Evolutionary conservation across 1,140 invertebrate genomes (phyloP).

Genomic region (Bradynema listronoti): DNA sequence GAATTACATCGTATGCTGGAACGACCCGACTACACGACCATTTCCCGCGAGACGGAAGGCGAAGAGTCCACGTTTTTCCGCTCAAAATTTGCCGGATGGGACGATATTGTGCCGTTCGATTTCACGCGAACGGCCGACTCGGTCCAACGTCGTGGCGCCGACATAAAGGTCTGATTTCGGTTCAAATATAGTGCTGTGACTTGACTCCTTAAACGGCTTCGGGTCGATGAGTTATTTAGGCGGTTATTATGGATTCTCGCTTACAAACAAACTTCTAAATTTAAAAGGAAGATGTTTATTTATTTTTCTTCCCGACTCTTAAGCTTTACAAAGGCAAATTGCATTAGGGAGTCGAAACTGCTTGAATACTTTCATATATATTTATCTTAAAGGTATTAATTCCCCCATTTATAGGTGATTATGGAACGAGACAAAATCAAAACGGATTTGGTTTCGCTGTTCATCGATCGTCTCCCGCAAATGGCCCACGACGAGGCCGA

Average conservation of each 20-base stretch:
- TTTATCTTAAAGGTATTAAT: background rate
- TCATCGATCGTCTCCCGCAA: constrained; percentile 82
- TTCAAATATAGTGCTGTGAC: background rate
- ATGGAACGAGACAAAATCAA: constrained; percentile 64
- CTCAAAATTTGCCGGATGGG: constrained; percentile 93
- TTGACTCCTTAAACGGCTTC: background rate
- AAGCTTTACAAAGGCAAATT: too few relatives aligned
- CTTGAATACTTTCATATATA: too few relatives aligned
- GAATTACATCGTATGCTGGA: constrained; percentile 69
- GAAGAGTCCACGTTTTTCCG: constrained; percentile 79
- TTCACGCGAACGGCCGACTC: constrained; percentile 96
- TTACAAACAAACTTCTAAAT: too few relatives aligned
- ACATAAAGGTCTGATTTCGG: constrained; percentile 60
- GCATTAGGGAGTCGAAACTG: too few relatives aligned
- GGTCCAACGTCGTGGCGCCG: constrained; percentile 86
- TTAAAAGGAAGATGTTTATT: too few relatives aligned
- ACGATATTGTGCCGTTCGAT: constrained; percentile 97
- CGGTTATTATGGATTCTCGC: too few relatives aligned
- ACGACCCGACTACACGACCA: constrained; percentile 76
- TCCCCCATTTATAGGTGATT: constrained; percentile 44
- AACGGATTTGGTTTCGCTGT: constrained; percentile 86
- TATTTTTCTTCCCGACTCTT: too few relatives aligned
- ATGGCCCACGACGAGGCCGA: constrained; percentile 78
- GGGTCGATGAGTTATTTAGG: too few relatives aligned
- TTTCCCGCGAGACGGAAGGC: constrained; percentile 71